Conservation (phyloP, 2,888 invertebrate genomes). For the Protophormia terraenovae region DNA sequence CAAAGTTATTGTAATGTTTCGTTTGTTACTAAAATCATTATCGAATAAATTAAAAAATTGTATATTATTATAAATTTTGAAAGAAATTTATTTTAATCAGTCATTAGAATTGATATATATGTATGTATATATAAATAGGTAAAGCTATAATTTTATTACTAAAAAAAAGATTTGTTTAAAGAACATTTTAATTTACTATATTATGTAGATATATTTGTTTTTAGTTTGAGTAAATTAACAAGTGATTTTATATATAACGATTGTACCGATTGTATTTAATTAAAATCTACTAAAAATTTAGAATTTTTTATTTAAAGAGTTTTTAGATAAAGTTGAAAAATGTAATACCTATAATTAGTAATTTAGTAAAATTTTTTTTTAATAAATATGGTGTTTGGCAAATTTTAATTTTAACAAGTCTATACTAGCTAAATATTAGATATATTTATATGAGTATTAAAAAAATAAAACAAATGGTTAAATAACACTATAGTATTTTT, state of each 20-base stretch:
- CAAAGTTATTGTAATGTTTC: no score
- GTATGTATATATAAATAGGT: constrained; percentile 32
- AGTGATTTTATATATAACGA: constrained; percentile 53
- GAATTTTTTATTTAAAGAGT: neutral
- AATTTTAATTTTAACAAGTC: neutral
- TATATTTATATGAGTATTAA: constrained; percentile 3
- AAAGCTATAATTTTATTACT: constrained; percentile 61
- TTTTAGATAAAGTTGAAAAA: neutral
- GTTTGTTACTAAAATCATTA: no score
- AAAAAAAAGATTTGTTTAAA: constrained; percentile 22
- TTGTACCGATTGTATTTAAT: constrained; percentile 51
- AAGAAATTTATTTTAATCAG: constrained; percentile 56
- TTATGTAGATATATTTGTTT: constrained; percentile 36
- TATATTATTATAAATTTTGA: constrained; percentile 22
- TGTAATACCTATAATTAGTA: neutral
- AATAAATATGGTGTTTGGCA: constrained; percentile 35
- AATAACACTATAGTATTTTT: constrained; percentile 21
- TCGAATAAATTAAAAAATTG: neutral
- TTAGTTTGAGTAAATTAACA: constrained; percentile 55
- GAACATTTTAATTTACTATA: constrained; percentile 16
- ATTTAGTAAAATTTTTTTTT: neutral
- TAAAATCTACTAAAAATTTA: constrained; percentile 22
- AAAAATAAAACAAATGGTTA: neutral
- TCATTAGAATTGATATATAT: constrained; percentile 37
- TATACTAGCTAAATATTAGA: constrained; percentile 30